phyloP scores from a whole-genome alignment of 2,797 vertebrate genomes.

The Pseudotriccus pelzelni region DNA sequence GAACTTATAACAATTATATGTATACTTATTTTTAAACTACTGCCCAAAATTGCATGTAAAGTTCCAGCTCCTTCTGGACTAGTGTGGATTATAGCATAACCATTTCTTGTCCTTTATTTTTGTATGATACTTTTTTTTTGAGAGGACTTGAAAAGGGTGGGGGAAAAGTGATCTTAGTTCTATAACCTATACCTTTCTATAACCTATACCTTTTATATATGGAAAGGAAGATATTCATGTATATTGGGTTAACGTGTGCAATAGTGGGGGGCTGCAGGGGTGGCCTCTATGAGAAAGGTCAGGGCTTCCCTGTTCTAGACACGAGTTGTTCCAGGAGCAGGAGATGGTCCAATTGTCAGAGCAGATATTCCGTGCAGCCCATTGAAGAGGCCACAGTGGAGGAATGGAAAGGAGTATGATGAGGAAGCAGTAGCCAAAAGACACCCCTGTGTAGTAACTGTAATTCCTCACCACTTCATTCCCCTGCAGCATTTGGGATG shows the following conservation, averaged over 20 bases:
- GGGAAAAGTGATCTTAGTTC: neutral
- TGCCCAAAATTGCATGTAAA: neutral
- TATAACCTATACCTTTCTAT: neutral
- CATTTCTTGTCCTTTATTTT: neutral
- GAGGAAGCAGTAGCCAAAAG: neutral
- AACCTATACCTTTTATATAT: neutral
- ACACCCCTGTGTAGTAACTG: neutral
- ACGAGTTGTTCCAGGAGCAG: neutral
- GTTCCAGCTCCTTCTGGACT: neutral
- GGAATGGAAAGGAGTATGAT: neutral
- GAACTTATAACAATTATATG: neutral
- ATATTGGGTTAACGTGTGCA: neutral
- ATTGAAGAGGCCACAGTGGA: neutral
- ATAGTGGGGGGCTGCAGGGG: fast-evolving
- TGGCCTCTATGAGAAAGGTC: neutral
- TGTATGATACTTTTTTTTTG: neutral
- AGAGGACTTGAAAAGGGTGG: neutral
- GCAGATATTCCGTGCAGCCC: neutral
- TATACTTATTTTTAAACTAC: neutral
- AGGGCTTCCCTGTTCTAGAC: neutral
- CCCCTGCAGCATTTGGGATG: neutral
- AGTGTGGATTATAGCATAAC: fast-evolving
- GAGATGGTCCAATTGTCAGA: neutral
- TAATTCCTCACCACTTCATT: fast-evolving
- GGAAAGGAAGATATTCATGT: neutral